phyloP scores from a whole-genome alignment of 2,888 invertebrate species.

The Hyppa rectilinea region DNA sequence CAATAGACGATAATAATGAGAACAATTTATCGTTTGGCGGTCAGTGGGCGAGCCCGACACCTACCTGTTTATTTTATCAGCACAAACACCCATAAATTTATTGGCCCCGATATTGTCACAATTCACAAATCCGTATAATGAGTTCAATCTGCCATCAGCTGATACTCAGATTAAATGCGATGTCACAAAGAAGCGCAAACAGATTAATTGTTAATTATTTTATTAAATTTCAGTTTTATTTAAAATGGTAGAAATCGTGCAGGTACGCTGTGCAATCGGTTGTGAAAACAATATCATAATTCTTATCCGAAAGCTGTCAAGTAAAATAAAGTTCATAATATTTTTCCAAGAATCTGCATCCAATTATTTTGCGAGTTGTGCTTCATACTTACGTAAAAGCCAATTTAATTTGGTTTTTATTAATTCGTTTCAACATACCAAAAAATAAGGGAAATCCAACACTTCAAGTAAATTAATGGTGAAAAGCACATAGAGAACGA shows the following conservation, averaged over 20 bases:
- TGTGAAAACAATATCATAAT: conserved; percentile 26
- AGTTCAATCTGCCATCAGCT: conserved; percentile 78
- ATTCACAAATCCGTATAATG: conserved; percentile 80
- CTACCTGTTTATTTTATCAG: conserved; percentile 80
- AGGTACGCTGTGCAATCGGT: conserved; percentile 11
- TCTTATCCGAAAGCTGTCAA: conserved; percentile 16
- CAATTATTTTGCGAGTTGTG: conserved; percentile 58
- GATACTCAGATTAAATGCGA: conserved; percentile 74
- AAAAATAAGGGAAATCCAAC: conserved; percentile 51
- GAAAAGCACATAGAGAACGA: conserved; percentile 76
- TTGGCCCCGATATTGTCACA: conserved; percentile 82
- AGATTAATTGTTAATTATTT: conserved; percentile 31
- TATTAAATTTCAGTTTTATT: conserved; percentile 1
- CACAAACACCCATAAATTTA: conserved; percentile 81
- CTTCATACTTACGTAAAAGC: conserved; percentile 28
- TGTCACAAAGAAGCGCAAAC: conserved; percentile 35
- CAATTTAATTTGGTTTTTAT: conserved; percentile 51
- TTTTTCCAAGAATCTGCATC: conserved; percentile 28
- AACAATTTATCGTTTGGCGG: conserved; percentile 66
- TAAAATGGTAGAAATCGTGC: background rate
- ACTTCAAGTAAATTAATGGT: conserved; percentile 77
- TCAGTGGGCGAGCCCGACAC: conserved; percentile 62
- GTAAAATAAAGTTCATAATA: conserved; percentile 21
- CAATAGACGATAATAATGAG: conserved; percentile 57
- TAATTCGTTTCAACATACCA: conserved; percentile 39